Percentiles rank a stretch among this genome's conserved stretches.
Conservation (phyloP, 1,140 invertebrate genomes). For the Drosophila gunungcola region DNA sequence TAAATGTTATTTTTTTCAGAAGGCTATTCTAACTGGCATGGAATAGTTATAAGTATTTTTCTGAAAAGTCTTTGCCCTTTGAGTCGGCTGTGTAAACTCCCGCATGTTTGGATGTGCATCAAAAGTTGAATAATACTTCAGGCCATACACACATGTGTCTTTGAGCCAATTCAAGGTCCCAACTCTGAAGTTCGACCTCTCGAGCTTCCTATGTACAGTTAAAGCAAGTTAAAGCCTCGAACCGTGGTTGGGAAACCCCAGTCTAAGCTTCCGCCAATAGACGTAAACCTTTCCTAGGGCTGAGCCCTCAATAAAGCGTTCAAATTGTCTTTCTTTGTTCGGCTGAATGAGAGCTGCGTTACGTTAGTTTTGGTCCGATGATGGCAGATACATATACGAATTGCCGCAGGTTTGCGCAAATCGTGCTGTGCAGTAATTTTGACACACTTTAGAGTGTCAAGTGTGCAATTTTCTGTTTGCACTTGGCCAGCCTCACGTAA, state of each 20-base stretch:
- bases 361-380: constrained; percentile 48
- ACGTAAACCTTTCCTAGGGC: constrained; percentile 46
- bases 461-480: constrained; percentile 65
- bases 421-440: constrained; percentile 47
- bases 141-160: constrained; percentile 21
- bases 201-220: constrained; percentile 13
- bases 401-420: constrained; percentile 52
- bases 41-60: constrained; percentile 1
- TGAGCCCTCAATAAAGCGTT: constrained; percentile 5
- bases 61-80: constrained; percentile 18
- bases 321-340: constrained; percentile 17
- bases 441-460: constrained; percentile 61
- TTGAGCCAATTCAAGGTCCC: constrained; percentile 51
- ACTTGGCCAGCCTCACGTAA: constrained; percentile 43
- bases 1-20: too few species aligned
- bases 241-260: constrained; percentile 27
- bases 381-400: constrained; percentile 18
- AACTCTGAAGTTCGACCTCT: neutral
- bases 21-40: neutral
- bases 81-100: constrained; percentile 14
- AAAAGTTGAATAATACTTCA: constrained; percentile 6
- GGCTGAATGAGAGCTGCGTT: constrained; percentile 4
- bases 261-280: neutral
- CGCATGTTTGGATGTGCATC: constrained; percentile 23
- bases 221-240: constrained; percentile 4